Conservation (phyloP, 1,140 invertebrate species). For the Chrysomallon squamiferum region DNA sequence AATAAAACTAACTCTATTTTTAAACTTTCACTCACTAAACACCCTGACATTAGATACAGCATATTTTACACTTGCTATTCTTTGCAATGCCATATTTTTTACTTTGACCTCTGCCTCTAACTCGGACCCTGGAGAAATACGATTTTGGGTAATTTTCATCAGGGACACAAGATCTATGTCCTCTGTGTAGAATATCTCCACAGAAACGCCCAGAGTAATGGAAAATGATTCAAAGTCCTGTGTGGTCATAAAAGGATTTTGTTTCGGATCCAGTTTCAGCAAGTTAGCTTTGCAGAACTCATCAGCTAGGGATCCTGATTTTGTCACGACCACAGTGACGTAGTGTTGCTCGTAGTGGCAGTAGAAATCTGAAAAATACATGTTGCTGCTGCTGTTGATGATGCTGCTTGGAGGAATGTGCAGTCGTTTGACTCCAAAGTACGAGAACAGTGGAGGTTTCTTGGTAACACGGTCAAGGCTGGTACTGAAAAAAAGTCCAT, state of each 20-base stretch:
- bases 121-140: background rate
- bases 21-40: too few species aligned
- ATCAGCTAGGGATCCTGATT: background rate
- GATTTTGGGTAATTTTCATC: background rate
- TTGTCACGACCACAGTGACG: background rate
- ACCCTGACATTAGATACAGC: background rate
- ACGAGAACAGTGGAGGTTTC: conserved; percentile 10
- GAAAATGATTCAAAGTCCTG: background rate
- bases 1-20: too few species aligned
- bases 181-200: conserved; percentile 1
- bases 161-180: background rate
- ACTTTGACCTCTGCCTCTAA: background rate
- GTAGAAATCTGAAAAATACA: conserved; percentile 46
- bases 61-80: background rate
- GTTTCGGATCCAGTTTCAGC: background rate
- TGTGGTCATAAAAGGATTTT: background rate
- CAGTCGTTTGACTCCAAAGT: conserved; percentile 18
- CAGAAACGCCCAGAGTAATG: background rate
- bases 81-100: conserved; percentile 1
- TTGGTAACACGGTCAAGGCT: background rate
- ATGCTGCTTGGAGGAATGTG: conserved; percentile 15
- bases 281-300: background rate
- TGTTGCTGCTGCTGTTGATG: conserved; percentile 4
- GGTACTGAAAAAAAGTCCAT: conserved; percentile 31
- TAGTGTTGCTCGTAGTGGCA: conserved; percentile 21